Percentiles rank a stretch among this genome's conserved stretches.
These are phyloP conservation scores for Acropternis orthonyx DNA, from an alignment of 2,797 vertebrate genomes.

Conservation along the genomic window DNA sequence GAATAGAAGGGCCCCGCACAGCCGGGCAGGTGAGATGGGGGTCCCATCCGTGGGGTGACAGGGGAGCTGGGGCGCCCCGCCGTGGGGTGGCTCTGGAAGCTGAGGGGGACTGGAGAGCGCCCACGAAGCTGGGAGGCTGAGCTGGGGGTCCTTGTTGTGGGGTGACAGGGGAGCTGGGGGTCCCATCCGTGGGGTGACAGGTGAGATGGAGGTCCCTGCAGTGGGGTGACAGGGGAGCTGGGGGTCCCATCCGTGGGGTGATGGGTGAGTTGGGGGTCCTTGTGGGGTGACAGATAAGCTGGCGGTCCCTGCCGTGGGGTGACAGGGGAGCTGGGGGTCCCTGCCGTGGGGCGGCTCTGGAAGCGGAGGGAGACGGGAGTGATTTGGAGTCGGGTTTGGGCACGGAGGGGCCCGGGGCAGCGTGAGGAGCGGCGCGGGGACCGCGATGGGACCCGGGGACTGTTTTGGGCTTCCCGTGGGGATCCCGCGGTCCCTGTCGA, in stretches of 20 bases:
- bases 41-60: too few species aligned
- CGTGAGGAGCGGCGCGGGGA: not conserved
- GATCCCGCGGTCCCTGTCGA: not conserved
- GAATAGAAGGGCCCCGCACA: not conserved
- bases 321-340: accelerated
- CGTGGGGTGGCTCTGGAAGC: not conserved
- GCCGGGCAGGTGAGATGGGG: accelerated
- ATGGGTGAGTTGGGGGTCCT: accelerated
- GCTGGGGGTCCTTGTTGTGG: too few species aligned
- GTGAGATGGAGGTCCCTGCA: accelerated
- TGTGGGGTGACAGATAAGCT: accelerated
- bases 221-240: not conserved
- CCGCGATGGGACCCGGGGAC: not conserved
- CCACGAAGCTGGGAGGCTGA: too few species aligned
- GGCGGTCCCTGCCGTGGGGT: too few species aligned
- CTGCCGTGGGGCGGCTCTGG: not conserved
- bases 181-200: not conserved
- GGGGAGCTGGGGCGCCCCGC: accelerated
- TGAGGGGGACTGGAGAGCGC: too few species aligned
- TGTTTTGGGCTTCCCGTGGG: not conserved
- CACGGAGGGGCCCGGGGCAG: not conserved
- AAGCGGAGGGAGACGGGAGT: not conserved
- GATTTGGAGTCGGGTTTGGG: not conserved
- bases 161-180: not conserved
- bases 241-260: not conserved